Conservation (phyloP, 2,888 invertebrate species). For the Hypomecis punctinalis region DNA sequence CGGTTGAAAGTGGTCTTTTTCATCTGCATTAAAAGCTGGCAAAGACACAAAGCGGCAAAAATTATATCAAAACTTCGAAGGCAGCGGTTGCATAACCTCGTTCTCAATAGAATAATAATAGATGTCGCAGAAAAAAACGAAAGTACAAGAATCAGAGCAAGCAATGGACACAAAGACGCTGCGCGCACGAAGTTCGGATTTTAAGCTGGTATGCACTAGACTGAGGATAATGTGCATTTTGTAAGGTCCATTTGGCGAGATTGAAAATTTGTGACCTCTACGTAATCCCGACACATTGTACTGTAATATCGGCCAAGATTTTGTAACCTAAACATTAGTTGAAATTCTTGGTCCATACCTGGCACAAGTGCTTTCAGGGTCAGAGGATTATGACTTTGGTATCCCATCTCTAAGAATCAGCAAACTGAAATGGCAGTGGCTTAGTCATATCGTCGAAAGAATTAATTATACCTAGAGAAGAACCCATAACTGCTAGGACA, state of each 20-base stretch:
- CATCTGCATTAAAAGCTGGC: conserved; percentile 45
- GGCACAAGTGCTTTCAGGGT: no score
- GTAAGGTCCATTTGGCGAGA: conserved; percentile 9
- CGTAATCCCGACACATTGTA: no score
- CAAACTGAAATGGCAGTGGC: no score
- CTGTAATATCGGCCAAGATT: no score
- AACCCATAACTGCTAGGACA: no score
- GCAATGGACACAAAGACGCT: conserved; percentile 77
- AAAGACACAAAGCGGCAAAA: conserved; percentile 74
- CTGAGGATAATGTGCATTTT: conserved; percentile 31
- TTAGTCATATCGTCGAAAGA: no score
- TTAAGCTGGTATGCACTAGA: conserved; percentile 16
- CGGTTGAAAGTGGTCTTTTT: conserved; percentile 34
- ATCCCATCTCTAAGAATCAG: no score
- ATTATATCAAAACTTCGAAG: conserved; percentile 83
- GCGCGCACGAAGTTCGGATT: conserved; percentile 58
- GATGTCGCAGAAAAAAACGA: conserved; percentile 82
- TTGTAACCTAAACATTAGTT: no score
- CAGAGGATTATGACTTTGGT: no score
- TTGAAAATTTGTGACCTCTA: no score
- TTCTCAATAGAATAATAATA: conserved; percentile 80
- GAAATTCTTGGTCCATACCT: no score
- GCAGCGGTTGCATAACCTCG: conserved; percentile 80
- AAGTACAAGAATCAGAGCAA: conserved; percentile 80
- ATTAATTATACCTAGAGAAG: no score